Percentiles rank a stretch among this genome's conserved stretches.
Conservation (phyloP, 35 echinoderm and acorn worm genomes). For the Ophioderma brevispina region DNA sequence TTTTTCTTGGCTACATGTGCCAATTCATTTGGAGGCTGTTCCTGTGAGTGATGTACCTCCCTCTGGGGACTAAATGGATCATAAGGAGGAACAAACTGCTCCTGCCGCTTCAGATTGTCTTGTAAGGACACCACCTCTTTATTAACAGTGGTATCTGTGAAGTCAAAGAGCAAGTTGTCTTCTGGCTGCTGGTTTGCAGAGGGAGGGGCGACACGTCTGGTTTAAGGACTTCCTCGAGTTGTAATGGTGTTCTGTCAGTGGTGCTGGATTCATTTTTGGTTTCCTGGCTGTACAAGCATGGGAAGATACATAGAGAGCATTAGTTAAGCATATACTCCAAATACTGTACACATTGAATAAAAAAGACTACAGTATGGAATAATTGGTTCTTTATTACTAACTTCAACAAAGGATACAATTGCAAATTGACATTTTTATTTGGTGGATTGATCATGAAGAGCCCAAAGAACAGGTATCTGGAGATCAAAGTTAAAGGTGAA, state of each 20-base stretch:
- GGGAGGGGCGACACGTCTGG: too few relatives aligned
- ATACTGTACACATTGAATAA: too few relatives aligned
- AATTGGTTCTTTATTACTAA: too few relatives aligned
- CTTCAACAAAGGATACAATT: too few relatives aligned
- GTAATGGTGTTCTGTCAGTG: not conserved
- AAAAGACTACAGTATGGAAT: too few relatives aligned
- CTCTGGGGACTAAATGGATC: not conserved
- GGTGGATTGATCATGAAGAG: too few relatives aligned
- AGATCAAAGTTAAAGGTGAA: too few relatives aligned
- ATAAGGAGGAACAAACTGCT: not conserved
- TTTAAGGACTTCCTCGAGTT: not conserved
- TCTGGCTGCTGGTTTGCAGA: not conserved
- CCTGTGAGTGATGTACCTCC: conserved; percentile 12
- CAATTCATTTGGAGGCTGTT: not conserved
- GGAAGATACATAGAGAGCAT: not conserved
- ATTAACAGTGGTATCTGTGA: not conserved
- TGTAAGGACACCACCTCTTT: not conserved
- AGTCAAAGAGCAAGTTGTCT: not conserved
- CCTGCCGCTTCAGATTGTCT: not conserved
- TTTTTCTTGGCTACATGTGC: not conserved
- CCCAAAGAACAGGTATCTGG: too few relatives aligned
- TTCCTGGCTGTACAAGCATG: not conserved
- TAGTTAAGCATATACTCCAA: too few relatives aligned
- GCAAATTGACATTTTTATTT: too few relatives aligned
- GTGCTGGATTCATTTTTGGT: not conserved